A percentile compares a stretch with the other conserved stretches of the same genome.
Evolutionary conservation across 30 jellyfish, hydroid and myxozoan genomes (phyloP).

Genomic region (Pseudorhiza aurosa): DNA sequence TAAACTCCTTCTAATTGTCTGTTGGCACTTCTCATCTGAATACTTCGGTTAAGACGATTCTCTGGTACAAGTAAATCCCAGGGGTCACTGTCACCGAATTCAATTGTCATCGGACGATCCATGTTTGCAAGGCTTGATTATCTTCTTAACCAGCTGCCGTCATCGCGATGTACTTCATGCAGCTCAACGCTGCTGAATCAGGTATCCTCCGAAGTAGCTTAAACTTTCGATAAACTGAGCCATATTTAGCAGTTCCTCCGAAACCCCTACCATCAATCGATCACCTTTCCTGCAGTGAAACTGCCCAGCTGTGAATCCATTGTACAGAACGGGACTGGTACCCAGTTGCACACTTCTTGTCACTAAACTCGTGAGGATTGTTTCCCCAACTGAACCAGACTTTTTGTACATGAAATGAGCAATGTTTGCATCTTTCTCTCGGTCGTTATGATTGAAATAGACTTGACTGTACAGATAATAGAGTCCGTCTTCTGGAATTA

Average conservation of each 20-base stretch:
- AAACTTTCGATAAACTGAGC: conserved; percentile 38
- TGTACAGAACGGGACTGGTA: conserved; percentile 14
- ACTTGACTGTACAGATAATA: conserved; percentile 66
- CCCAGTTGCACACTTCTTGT: conserved; percentile 31
- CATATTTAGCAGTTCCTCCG: conserved; percentile 38
- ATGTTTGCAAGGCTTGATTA: too few species aligned
- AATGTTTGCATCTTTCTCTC: conserved; percentile 32
- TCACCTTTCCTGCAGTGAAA: conserved; percentile 43
- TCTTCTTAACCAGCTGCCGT: too few species aligned
- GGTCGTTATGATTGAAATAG: conserved; percentile 36
- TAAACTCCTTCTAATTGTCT: too few species aligned
- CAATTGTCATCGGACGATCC: too few species aligned
- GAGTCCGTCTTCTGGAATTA: conserved; percentile 46
- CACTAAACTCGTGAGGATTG: conserved; percentile 47
- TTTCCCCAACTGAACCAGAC: conserved; percentile 54
- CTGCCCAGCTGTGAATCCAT: conserved; percentile 53
- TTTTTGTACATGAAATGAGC: conserved; percentile 50
- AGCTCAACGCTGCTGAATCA: conserved; percentile 34
- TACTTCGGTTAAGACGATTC: too few species aligned
- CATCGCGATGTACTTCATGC: too few species aligned
- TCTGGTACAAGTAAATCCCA: too few species aligned
- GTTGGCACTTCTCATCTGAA: too few species aligned
- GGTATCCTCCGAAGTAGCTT: conserved; percentile 67
- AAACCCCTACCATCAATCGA: conserved; percentile 63
- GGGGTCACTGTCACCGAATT: too few species aligned